Percentiles rank a stretch among this genome's conserved stretches.
These are phyloP conservation scores for Bombylius major DNA, from an alignment of 2,888 invertebrate species.

Conservation along the genomic window DNA sequence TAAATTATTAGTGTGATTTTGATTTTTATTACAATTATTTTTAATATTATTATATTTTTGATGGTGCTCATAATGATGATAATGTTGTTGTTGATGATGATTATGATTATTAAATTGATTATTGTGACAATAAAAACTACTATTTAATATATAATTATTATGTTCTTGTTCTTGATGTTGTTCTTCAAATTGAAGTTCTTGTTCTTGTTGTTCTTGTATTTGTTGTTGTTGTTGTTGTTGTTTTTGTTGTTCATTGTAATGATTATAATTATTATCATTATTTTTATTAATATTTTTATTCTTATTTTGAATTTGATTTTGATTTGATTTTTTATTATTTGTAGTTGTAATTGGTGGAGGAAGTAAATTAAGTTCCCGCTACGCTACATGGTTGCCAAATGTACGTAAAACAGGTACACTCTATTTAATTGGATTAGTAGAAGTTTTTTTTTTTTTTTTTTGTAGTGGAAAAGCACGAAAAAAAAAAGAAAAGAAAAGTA, in stretches of 20 bases:
- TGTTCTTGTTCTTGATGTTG: background rate
- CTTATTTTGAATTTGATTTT: no score
- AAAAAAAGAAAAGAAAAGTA: no score
- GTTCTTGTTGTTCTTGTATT: no score
- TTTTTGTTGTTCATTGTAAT: constrained; percentile 8
- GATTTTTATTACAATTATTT: constrained; percentile 13
- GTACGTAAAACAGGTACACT: constrained; percentile 38
- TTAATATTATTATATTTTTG: constrained; percentile 17
- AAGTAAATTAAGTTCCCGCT: constrained; percentile 33
- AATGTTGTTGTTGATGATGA: background rate
- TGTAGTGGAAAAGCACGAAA: no score
- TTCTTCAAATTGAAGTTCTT: background rate
- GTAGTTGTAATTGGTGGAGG: constrained; percentile 16
- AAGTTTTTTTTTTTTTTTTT: no score
- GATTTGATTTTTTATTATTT: no score
- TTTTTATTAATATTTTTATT: background rate
- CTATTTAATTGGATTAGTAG: constrained; percentile 16
- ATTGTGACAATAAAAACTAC: no score
- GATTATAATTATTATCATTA: background rate
- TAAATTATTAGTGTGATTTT: background rate
- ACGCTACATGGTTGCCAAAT: constrained; percentile 38
- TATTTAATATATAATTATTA: no score
- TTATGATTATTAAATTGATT: background rate
- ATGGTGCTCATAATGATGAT: background rate
- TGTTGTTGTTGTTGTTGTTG: constrained; percentile 19